Percentiles rank a stretch among this genome's conserved stretches.
These are phyloP conservation scores for Emmelina monodactyla DNA, from an alignment of 2,888 invertebrate genomes.

Conservation along the genomic window DNA sequence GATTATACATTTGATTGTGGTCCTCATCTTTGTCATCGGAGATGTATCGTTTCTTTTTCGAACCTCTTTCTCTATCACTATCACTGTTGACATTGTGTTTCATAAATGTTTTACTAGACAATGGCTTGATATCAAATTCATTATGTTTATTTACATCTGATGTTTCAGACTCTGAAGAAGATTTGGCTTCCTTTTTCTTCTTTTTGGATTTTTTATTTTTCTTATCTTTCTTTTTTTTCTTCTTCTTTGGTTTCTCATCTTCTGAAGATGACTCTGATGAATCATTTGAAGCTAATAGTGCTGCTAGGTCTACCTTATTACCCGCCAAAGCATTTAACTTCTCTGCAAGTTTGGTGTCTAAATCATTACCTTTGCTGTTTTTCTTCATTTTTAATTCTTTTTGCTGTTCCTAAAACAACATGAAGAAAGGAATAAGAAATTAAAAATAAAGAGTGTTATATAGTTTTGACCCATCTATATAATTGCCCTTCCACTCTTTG, in stretches of 20 bases:
- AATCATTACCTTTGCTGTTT: slow-evolving; percentile 52
- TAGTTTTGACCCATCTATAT: too few relatives aligned
- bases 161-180: slow-evolving; percentile 14
- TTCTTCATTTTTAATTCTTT: slow-evolving; percentile 56
- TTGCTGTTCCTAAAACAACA: too few relatives aligned
- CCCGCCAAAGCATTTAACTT: slow-evolving; percentile 73
- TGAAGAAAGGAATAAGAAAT: too few relatives aligned
- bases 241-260: slow-evolving; percentile 26
- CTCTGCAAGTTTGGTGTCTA: slow-evolving; percentile 74
- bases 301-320: slow-evolving; percentile 37
- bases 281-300: slow-evolving; percentile 40
- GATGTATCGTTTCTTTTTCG: neutral
- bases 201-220: slow-evolving; percentile 32
- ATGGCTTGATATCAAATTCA: slow-evolving; percentile 1
- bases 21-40: neutral
- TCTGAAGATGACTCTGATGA: slow-evolving; percentile 31
- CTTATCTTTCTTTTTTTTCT: slow-evolving; percentile 35
- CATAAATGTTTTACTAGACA: too few relatives aligned
- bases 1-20: neutral
- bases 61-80: neutral
- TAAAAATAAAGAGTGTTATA: too few relatives aligned
- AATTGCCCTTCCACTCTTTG: too few relatives aligned
- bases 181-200: slow-evolving; percentile 10
- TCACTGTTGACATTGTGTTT: neutral
- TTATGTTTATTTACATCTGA: slow-evolving; percentile 14